These are phyloP conservation scores for Pristionchus japonicus DNA, from an alignment of 2,888 invertebrate species.

Conservation along the genomic window DNA sequence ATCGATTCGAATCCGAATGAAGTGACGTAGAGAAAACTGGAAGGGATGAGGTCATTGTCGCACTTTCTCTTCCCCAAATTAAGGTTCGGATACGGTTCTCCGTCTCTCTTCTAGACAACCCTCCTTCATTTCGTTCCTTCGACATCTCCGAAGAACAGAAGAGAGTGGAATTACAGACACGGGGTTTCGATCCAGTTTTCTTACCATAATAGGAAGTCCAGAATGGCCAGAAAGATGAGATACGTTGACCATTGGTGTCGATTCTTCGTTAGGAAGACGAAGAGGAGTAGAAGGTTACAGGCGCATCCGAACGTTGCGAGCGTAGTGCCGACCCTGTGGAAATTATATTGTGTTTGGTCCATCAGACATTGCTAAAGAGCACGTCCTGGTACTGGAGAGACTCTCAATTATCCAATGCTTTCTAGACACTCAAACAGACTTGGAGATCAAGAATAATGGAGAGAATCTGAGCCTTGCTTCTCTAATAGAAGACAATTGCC, in stretches of 20 bases:
- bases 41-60: not conserved
- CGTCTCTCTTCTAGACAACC: not conserved
- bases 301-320: conserved; percentile 59
- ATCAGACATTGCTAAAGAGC: no score
- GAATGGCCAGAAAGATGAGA: conserved; percentile 55
- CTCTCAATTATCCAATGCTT: not conserved
- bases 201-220: conserved; percentile 62
- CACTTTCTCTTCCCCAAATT: not conserved
- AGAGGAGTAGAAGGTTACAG: conserved; percentile 59
- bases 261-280: conserved; percentile 52
- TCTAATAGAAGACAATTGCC: no score
- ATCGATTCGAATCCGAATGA: conserved; percentile 5
- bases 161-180: not conserved
- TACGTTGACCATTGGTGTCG: conserved; percentile 15
- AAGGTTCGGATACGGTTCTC: not conserved
- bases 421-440: not conserved
- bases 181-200: not conserved
- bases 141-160: no score
- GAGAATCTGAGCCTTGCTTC: no score
- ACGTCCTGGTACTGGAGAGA: no score
- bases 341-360: no score
- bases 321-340: conserved; percentile 58
- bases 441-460: no score
- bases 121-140: not conserved
- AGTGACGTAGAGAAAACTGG: conserved; percentile 25